Base-by-base conservation (phyloP, 2,797 vertebrate genomes). In the Furcifer pardalis region DNA sequence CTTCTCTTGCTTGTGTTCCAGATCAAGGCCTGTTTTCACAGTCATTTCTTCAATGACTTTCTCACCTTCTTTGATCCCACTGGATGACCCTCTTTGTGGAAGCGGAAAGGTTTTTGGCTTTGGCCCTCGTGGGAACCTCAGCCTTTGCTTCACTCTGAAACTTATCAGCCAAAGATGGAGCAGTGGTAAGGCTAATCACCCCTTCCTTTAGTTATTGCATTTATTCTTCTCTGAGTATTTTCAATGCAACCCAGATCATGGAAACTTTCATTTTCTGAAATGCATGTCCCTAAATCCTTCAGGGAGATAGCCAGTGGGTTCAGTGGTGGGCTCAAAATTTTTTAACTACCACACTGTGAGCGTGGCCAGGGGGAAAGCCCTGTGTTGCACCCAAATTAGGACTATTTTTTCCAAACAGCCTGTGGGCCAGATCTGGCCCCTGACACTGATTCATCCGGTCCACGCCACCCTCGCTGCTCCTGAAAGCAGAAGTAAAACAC, bases 21-120 rank as follows among this genome's bases (percentile, higher is more conserved):
- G 84, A 42, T 86, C 79, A 40, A 79, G 79, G 7, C 84, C 84
- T 30, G 7, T 86, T 60, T 86, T 86, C 52, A 86, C 79, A 1
- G 12, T 77, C 65, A 25, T 62, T 42, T 49, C 65, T 63, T 82
- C 52, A 2, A 52, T 86, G 56, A 86, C 21, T 71, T 82, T 86
- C 42, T 77, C 79, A 10, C 21, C 56, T 44, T 21, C 52, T 5
- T 71, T 1, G 15, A 42, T 86, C 30, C 73, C 84, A 19, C 40
- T 71, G 73, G 79, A 82, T 71, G 56, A 86, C 35, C 84, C 84
- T 7, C 37, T 40, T 32, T 82, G 84, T 77, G 73, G 73, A 82
- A 82, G 27, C 7, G 27, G 35, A 27, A 63, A 71, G 1, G 49
- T 82, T 52, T 72, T 74, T 7, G 74, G 52, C 63, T 10, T 77